phyloP scores from a whole-genome alignment of 92 coral and sea anemone genomes.

The Heliopora coerulea region DNA sequence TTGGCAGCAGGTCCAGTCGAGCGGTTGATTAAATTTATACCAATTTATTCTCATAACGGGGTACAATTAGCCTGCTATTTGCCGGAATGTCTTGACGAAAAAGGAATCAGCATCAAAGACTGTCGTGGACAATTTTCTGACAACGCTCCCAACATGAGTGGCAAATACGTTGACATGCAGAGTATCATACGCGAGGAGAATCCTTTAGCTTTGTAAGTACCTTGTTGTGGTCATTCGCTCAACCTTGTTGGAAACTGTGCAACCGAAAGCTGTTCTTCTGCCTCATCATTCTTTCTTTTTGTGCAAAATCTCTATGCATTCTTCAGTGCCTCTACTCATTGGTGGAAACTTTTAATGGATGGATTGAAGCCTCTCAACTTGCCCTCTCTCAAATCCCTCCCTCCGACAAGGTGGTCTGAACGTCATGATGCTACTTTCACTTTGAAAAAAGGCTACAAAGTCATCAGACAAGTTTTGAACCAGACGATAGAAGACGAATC shows the following conservation, averaged over 20 bases:
- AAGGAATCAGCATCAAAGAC: neutral
- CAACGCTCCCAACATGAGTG: neutral
- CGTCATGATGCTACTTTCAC: neutral
- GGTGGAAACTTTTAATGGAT: neutral
- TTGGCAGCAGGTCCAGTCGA: neutral
- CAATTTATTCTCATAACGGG: neutral
- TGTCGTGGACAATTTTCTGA: neutral
- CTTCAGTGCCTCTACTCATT: conserved; percentile 6
- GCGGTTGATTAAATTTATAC: neutral
- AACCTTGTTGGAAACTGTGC: neutral
- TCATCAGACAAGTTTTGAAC: neutral
- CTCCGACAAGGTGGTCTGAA: neutral
- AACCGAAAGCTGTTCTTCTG: neutral
- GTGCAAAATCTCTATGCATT: neutral
- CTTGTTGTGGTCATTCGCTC: neutral
- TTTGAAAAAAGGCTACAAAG: neutral
- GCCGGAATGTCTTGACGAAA: neutral
- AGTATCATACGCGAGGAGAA: neutral
- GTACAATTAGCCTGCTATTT: neutral
- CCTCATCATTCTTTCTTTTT: neutral
- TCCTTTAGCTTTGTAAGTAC: neutral
- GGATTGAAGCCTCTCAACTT: neutral
- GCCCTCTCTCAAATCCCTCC: neutral
- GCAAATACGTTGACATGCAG: neutral
- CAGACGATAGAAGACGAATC: neutral